A percentile compares a stretch with the other conserved stretches of the same genome.
These are phyloP conservation scores for Schizotus pectinicornis DNA, from an alignment of 2,888 invertebrate genomes.

Conservation along the genomic window DNA sequence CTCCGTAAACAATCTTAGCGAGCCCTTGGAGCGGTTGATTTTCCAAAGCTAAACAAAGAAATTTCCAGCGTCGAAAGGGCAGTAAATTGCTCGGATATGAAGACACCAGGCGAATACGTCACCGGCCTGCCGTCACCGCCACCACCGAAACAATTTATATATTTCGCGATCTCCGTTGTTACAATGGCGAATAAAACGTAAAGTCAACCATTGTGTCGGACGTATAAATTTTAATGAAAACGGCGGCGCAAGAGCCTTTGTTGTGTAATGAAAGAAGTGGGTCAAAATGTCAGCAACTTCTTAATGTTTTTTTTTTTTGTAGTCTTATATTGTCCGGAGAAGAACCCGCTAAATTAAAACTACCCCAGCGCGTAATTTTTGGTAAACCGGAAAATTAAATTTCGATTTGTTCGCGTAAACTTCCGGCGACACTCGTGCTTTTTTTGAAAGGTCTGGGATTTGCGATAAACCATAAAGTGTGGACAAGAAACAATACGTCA, in stretches of 20 bases:
- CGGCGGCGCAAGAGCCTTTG: not conserved
- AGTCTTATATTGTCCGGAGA: not conserved
- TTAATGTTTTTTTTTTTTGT: slow-evolving; percentile 8
- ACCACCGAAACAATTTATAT: slow-evolving; percentile 25
- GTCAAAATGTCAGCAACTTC: slow-evolving; percentile 10
- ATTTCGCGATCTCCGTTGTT: slow-evolving; percentile 28
- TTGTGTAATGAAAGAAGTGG: not conserved
- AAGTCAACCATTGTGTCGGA: slow-evolving; percentile 38
- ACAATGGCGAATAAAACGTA: slow-evolving; percentile 35
- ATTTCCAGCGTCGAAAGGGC: too few species aligned
- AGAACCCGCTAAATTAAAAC: too few species aligned
- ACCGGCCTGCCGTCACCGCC: slow-evolving; percentile 14
- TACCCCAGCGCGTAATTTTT: not conserved
- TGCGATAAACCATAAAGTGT: too few species aligned
- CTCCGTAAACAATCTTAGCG: too few species aligned
- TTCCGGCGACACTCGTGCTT: too few species aligned
- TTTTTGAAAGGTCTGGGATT: too few species aligned
- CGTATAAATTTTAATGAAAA: slow-evolving; percentile 40
- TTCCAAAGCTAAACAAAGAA: too few species aligned
- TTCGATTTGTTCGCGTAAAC: too few species aligned
- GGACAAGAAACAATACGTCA: slow-evolving; percentile 7
- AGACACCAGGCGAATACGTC: slow-evolving; percentile 1
- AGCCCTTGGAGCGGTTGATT: too few species aligned
- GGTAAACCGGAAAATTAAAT: not conserved
- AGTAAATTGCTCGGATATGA: slow-evolving; percentile 4